A percentile compares a stretch with the other conserved stretches of the same genome.
Conservation (phyloP, 2,113 vertebrate species). For the Athene noctua region DNA sequence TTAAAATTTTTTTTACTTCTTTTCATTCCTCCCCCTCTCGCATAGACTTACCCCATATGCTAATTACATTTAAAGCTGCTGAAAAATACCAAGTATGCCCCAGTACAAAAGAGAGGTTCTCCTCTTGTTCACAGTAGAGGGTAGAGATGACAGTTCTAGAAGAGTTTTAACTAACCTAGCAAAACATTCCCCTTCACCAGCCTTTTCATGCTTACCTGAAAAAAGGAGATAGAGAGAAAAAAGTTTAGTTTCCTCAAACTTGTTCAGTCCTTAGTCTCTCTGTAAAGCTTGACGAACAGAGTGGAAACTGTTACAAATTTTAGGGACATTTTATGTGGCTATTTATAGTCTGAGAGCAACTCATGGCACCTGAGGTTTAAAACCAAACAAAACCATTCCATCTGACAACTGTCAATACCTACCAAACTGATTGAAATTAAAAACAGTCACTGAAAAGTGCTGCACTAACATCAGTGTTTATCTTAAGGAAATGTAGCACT, state of each 20-base stretch:
- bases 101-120: not conserved
- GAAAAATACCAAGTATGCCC: not conserved
- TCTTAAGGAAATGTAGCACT: not conserved
- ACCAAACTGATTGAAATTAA: not conserved
- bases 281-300: not conserved
- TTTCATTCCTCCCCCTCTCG: not conserved
- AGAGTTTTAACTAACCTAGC: not conserved
- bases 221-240: not conserved
- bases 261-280: not conserved
- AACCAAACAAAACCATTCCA: not conserved
- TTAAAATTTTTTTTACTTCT: not conserved
- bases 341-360: not conserved
- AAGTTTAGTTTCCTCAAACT: not conserved
- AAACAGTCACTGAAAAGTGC: not conserved
- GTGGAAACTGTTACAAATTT: rapidly evolving
- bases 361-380: not conserved
- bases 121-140: not conserved
- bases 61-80: not conserved
- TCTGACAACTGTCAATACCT: not conserved
- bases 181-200: not conserved
- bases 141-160: not conserved
- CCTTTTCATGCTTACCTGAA: not conserved
- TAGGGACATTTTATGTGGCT: not conserved
- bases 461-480: not conserved
- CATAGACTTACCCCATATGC: not conserved